Conservation (phyloP, 2,797 vertebrate genomes). For the Coilia nasus region DNA sequence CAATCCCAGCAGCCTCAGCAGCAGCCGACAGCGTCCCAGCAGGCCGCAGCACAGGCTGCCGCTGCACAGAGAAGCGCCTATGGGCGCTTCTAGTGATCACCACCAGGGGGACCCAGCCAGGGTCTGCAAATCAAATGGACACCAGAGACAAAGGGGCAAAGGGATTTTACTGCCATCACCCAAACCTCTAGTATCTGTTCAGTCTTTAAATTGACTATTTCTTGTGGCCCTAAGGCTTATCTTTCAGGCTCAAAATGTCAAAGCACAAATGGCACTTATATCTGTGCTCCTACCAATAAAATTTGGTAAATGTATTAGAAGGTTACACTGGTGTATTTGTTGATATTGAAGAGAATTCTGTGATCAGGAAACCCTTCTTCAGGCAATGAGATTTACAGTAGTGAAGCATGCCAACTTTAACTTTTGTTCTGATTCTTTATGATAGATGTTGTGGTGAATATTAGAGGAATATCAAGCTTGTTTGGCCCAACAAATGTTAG, state of each 20-base stretch:
- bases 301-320: not conserved
- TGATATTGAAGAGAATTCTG: too few relatives aligned
- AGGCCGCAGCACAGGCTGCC: slow-evolving; percentile 70
- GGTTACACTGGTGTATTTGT: not conserved
- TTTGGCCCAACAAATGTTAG: not conserved
- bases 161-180: too few relatives aligned
- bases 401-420: too few relatives aligned
- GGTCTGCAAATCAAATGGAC: not conserved
- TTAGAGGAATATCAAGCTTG: too few relatives aligned
- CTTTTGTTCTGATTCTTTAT: too few relatives aligned
- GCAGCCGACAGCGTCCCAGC: slow-evolving; percentile 63
- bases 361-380: too few relatives aligned
- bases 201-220: not conserved
- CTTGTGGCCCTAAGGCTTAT: not conserved
- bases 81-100: slow-evolving; percentile 78
- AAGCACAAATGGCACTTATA: not conserved
- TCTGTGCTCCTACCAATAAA: not conserved
- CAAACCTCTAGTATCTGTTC: not conserved
- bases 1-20: slow-evolving; percentile 92
- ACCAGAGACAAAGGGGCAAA: too few relatives aligned
- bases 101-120: not conserved
- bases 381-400: too few relatives aligned
- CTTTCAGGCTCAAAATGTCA: not conserved
- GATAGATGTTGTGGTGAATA: too few relatives aligned
- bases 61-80: slow-evolving; percentile 82